Evolutionary conservation across 1,140 invertebrate species (phyloP), one percentile per base, ranked within the genome.

Genomic region (Penaeus chinensis): DNA sequence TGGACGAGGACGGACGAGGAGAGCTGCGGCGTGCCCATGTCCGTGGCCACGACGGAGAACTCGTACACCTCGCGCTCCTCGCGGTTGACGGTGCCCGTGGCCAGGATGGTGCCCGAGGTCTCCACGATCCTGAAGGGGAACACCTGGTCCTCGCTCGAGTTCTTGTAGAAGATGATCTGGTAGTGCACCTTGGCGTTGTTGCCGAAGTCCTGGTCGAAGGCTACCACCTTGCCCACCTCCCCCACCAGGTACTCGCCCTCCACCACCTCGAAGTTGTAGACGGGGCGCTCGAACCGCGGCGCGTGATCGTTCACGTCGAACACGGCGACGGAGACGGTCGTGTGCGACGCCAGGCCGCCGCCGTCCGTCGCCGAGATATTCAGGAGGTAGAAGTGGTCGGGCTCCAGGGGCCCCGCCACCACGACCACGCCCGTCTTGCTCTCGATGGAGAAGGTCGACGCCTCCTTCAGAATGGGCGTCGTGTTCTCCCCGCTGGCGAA

Each of bases 231-330:
- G 37, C 86, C 86, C 20, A 87, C 86, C 54, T 87, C 86, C 0
- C 86, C 86, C 4, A 87, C 86, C n/a, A 87, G 27, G 61, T 87
- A 87, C 24, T 87, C 86, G 1, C 86, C 86, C 62, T 87, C 86
- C 4, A 82, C 81, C 74, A 87, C 86, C 32, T 87, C 80, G 37
- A 87, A 87, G 71, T 82, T 87, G 86, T 87, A 87, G 37, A 87
- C 86, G 27, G 86, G 86, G 22, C 86, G 86, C 80, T 87, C 97
- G 93, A 99, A 99, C 42, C 96, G 93, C 0, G 97, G 97, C 3
- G 95, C 93, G 92, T 99, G 98, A 92, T 99, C 98, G 91, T 99
- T 99, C 0, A 98, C 95, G 91, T 99, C 98, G 89, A 95, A 94
- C 0, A 99, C 96, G 91, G 96, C 96, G 91, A 91, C 69, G 62